Evolutionary conservation across 2,888 invertebrate genomes (phyloP), one percentile per base, ranked within the genome.

Genomic region (Dryomyza anilis): DNA sequence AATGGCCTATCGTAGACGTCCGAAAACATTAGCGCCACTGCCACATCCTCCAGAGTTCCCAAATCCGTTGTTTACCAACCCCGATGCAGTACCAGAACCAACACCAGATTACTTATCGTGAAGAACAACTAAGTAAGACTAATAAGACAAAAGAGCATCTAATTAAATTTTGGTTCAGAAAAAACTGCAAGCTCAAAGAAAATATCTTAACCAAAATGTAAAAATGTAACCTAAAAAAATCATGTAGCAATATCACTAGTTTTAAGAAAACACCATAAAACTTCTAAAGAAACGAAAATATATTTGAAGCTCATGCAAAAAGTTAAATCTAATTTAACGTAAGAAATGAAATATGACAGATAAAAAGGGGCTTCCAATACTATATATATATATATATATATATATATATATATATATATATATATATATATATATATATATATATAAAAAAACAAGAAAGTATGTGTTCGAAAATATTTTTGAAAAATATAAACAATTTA

Each of bases 31-130:
- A 70, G 95, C 95, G 45, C 96, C 96, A 53, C 86, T 96, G 76
- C 95, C 96, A 72, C 96, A 96, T 86, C 96, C 96, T 73, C 93
- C 95, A 70, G 95, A 96, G 85, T 95, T 96, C 86, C 96, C 96
- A 66, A 96, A 96, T 84, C 95, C 96, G 74, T 87, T 96, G 79
- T 95, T 95, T 85, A 89, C 93, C 70, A 91, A 91, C 72, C 89
- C 90, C 64, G 92, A 92, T 82, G 90, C 91, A 67, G 88, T 91
- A 80, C 89, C 91, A 69, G 92, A 92, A 84, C 93, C 92, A 72
- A 90, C 91, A 76, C 92, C 92, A 68, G 93, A 93, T 85, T 93
- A 93, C 86, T 87, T 87, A 83, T 87, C 87, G 80, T 87, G 79
- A 70, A 62, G 61, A 58, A 67, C 69, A 67, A 68, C 68, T 61